Evolutionary conservation across 2,113 vertebrate species (phyloP), one percentile per base, ranked within the genome.

Genomic region (Panurus biarmicus): DNA sequence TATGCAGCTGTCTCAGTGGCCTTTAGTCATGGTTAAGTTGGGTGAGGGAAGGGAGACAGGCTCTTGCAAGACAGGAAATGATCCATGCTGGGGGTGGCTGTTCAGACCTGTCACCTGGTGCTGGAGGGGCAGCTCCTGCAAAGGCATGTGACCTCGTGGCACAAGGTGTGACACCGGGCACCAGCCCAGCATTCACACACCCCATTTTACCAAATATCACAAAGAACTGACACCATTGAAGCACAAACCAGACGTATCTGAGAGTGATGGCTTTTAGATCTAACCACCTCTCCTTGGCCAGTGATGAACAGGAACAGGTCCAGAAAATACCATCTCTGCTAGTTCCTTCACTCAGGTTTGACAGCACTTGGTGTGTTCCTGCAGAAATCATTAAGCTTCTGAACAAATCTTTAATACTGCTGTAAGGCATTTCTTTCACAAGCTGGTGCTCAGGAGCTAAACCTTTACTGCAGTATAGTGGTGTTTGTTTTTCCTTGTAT

Each of bases 191-290:
- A 5, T 15, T 48, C 25, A 8, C 31, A 18, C 51, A 18, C 19
- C 8, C 13, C 0, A 0, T 26, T 21, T 19, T 16, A 8, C 40
- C 25, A 7, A 9, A 21, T 9, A 3, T 3, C 5, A 21, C 57
- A 38, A 26, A 16, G n/a, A 77, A 25, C 40, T 50, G 42, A 12
- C 44, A 2, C 6, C 47, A 24, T 1, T 10, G n/a, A 36, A 57
- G 26, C 42, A 20, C 14, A 12, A 10, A 9, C 10, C 7, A 7
- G 6, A 5, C 11, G 0, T 1, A 3, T 40, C 45, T 51, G 44
- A 11, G 5, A 45, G 28, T 6, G 62, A 62, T 26, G 26, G 25
- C 24, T 70, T 73, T 24, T 26, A 48, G 10, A 40, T n/a, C 31
- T 26, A 65, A 48, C 9, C 1, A 5, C 11, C 31, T 40, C 25